Evolutionary conservation across 2,888 invertebrate genomes (phyloP).

Genomic region (Iphiclides podalirius): DNA sequence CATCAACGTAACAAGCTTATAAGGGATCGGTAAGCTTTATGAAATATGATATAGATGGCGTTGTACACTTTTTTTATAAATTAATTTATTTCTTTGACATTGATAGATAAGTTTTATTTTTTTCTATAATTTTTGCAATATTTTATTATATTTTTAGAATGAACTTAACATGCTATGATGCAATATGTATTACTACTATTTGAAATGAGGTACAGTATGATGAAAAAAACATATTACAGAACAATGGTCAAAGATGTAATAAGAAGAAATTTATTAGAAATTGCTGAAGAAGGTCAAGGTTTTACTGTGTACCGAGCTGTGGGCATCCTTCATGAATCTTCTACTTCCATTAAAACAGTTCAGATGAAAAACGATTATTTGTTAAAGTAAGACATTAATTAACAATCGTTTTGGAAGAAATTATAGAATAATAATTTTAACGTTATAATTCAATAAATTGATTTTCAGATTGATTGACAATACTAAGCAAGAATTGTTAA

Average conservation of each 20-base stretch:
- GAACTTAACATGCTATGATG: too few relatives aligned
- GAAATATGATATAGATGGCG: conserved; percentile 44
- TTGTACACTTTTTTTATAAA: conserved; percentile 17
- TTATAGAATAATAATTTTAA: not conserved
- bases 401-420: too few relatives aligned
- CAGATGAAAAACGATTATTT: conserved; percentile 41
- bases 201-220: not conserved
- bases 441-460: not conserved
- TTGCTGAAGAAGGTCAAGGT: conserved; percentile 49
- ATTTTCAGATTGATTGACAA: conserved; percentile 27
- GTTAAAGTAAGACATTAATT: conserved; percentile 40
- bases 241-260: conserved; percentile 47
- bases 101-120: too few relatives aligned
- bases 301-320: conserved; percentile 42
- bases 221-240: conserved; percentile 36
- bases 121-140: too few relatives aligned
- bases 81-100: not conserved
- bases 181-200: not conserved
- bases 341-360: conserved; percentile 36
- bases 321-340: conserved; percentile 37
- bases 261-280: conserved; percentile 49
- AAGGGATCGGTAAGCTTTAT: conserved; percentile 53
- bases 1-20: conserved; percentile 50
- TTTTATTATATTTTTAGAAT: too few relatives aligned
- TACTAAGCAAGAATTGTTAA: conserved; percentile 40